A percentile compares a stretch with the other conserved stretches of the same genome.
Conservation (phyloP, 2,888 invertebrate genomes). For the Lissocephala sabroskyi region DNA sequence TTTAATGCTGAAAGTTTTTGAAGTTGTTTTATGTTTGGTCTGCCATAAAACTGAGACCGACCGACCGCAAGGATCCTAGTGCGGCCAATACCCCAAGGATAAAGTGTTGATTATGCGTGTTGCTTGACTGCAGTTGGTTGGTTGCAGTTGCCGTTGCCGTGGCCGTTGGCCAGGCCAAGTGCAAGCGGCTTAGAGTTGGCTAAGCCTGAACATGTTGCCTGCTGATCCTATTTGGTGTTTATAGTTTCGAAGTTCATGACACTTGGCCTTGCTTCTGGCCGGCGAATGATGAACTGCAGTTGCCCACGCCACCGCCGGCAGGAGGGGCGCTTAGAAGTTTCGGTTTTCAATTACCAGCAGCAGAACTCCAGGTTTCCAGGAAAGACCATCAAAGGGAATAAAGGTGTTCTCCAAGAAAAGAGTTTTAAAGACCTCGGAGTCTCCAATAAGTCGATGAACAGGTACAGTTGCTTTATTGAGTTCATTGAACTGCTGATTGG, state of each 20-base stretch:
- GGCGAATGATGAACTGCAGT: conserved; percentile 6
- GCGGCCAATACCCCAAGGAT: conserved; percentile 34
- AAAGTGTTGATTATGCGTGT: conserved; percentile 45
- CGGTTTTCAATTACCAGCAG: too few species aligned
- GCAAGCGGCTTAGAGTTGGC: conserved; percentile 7
- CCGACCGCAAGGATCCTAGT: too few species aligned
- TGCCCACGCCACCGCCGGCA: too few species aligned
- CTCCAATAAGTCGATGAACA: too few species aligned
- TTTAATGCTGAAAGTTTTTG: conserved; percentile 36
- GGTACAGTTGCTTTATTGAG: too few species aligned
- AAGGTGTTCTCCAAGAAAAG: too few species aligned
- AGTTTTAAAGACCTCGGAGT: too few species aligned
- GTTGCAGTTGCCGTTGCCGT: background rate
- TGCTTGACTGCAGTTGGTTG: background rate
- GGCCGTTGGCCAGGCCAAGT: conserved; percentile 9
- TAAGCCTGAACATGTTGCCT: conserved; percentile 1
- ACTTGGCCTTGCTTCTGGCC: background rate
- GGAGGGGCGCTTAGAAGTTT: too few species aligned
- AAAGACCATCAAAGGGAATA: too few species aligned
- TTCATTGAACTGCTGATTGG: background rate
- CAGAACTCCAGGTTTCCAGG: too few species aligned
- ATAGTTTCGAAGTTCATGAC: conserved; percentile 4
- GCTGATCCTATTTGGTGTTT: conserved; percentile 6
- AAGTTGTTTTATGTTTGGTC: conserved; percentile 43
- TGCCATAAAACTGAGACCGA: conserved; percentile 32